These are phyloP conservation scores for Perca schrenkii DNA, from an alignment of 2,113 vertebrate genomes.

Conservation along the genomic window DNA sequence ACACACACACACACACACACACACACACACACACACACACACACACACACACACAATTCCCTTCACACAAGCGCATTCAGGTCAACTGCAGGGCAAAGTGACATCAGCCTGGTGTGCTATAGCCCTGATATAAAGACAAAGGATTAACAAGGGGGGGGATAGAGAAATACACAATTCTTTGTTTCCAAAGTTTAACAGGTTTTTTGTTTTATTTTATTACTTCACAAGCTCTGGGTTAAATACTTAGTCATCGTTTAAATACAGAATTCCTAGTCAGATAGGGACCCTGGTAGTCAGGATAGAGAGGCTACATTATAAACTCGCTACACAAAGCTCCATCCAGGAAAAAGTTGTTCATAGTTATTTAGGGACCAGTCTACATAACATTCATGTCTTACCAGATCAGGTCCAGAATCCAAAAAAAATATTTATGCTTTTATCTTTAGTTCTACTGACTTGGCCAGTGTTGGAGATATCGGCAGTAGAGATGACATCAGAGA, in stretches of 20 bases:
- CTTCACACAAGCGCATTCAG: slow-evolving; percentile 9
- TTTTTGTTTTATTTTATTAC: no score
- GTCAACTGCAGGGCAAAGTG: slow-evolving; percentile 38
- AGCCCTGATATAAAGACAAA: not conserved
- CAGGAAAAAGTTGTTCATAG: not conserved
- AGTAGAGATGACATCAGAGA: no score
- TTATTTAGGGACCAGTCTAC: not conserved
- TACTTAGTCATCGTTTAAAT: not conserved
- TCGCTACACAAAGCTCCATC: not conserved
- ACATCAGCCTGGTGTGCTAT: not conserved
- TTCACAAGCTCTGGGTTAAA: not conserved
- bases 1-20: slow-evolving; percentile 1
- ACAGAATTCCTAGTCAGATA: no score
- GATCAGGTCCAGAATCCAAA: not conserved
- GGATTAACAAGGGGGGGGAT: not conserved
- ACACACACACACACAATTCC: not conserved
- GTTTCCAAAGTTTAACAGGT: not conserved
- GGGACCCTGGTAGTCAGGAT: not conserved
- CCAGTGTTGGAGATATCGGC: no score
- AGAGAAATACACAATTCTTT: not conserved
- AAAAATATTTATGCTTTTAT: no score
- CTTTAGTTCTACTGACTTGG: no score
- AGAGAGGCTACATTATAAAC: not conserved
- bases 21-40: slow-evolving; percentile 2
- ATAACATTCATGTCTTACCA: not conserved